Evolutionary conservation across 2,888 invertebrate species (phyloP), one percentile per base, ranked within the genome.

Genomic region (Rotaria socialis): DNA sequence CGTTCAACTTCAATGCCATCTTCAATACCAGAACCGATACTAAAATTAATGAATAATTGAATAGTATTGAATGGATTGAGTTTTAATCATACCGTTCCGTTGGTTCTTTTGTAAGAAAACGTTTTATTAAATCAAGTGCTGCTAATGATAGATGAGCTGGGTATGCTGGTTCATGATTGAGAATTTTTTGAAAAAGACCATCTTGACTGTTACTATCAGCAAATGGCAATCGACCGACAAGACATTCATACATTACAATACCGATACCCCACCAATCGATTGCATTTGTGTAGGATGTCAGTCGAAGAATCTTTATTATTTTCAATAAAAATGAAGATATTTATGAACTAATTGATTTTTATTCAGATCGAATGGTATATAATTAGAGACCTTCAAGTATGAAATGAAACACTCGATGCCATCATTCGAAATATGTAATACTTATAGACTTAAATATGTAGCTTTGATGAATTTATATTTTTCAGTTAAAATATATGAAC

Each of bases 221-320:
- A 75, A 85, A 80, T 89, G 91, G 89, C 88, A 93, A 92, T 90
- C 93, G 89, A 56, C 93, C 93, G 89, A 92, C 93, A 87, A 93
- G 90, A 93, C 94, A 93, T 90, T 93, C 93, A 89, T 93, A 93
- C 19, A 93, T 89, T 0, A 94, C 93, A 55, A 93, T 92, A 43
- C 93, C 93, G 74, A 93, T 89, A 88, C 93, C 93, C 93, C 93
- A 93, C 93, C 93, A 94, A 89, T 94, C 93, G 43, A 93, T 93
- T 2, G 93, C 92, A 87, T 92, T 91, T 89, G 93, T 93, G 89
- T 93, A 93, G 1, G 80, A 87, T 52, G 56, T 86, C 80, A 43
- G 47, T 47, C 80, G 80, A 47, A 80, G 47, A 47, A 80, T 80
- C 80, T 80, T 7, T 10, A 22, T 55, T 22, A 5, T 22, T 8